Evolutionary conservation across 2,888 invertebrate genomes (phyloP), one percentile per base, ranked within the genome.

Genomic region (Chydorus sphaericus): DNA sequence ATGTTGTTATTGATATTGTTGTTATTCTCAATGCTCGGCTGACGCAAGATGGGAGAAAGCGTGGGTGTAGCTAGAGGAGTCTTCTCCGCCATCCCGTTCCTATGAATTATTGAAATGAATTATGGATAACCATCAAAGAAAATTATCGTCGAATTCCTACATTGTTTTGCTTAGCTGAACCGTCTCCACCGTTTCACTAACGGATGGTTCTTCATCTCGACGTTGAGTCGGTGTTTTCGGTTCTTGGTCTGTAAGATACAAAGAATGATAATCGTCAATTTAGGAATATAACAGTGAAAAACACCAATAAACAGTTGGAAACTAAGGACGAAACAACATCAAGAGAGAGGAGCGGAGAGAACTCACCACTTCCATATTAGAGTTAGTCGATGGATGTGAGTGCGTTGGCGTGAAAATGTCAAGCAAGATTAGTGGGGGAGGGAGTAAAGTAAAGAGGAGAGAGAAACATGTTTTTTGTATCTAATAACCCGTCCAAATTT

Each of bases 1-100:
- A 37, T 53, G 28, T 31, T 48, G 31, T 48, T 55, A 48, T 49
- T 55, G 48, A 48, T 49, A 23, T 55, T 55, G 49, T 55, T 55
- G 31, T 55, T 55, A 37, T 55, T 33, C 48, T 49, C 28, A 39
- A 55, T 48, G 20, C 36, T 33, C 48, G 48, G 18, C 23, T 48
- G 26, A 6, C 33, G 20, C 33, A 48, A n/a, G 14, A 48, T 31
- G 10, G 55, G 55, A 8, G 55, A 55, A 14, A 55, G 39, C 2
- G 55, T 48, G 3, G 55, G 55, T n/a, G 55, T 49, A 14, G 52
- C 36, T 14, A 52, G 20, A n/a, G n/a, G n/a, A n/a, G n/a, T n/a
- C 30, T 48, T 44, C 14, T 28, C 44, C 4, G 44, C 44, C 4
- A 44, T n/a, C 5, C 44, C 44, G 18, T 44, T 44, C 44, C 44